These are phyloP conservation scores for Leptonema lineaticorne DNA, from an alignment of 1,140 invertebrate species.

Conservation along the genomic window DNA sequence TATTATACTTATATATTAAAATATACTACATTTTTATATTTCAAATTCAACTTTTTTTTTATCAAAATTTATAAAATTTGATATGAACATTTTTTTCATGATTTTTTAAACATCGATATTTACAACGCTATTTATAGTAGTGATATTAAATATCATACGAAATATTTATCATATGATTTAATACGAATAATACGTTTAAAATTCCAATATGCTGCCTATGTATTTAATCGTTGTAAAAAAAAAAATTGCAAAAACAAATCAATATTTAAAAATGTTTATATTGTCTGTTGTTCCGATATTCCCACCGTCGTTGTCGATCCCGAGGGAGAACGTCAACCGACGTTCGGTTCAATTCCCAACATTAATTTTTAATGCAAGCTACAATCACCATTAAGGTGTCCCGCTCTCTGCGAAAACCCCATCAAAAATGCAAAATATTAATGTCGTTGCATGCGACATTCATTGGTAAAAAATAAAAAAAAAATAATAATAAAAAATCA, in stretches of 20 bases:
- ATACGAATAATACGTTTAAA: background rate
- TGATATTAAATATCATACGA: background rate
- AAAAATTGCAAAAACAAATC: background rate
- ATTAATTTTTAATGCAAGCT: conserved; percentile 23
- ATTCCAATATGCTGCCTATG: background rate
- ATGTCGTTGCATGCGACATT: background rate
- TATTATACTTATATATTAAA: no score
- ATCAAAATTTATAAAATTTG: background rate
- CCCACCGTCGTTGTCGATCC: background rate
- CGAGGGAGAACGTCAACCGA: conserved; percentile 7
- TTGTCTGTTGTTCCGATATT: no score
- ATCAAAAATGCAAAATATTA: background rate
- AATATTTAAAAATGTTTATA: background rate
- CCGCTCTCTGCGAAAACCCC: background rate
- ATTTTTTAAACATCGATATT: no score
- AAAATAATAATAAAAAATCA: background rate
- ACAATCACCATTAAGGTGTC: conserved; percentile 18
- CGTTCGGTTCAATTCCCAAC: conserved; percentile 24
- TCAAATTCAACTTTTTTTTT: background rate
- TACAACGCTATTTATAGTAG: no score
- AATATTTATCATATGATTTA: background rate
- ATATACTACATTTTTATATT: no score
- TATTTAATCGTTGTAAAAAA: background rate
- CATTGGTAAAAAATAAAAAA: background rate
- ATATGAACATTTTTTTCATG: background rate